Evolutionary conservation across 2,797 vertebrate species (phyloP), one percentile per base, ranked within the genome.

Genomic region (Phyllotis vaccarum): DNA sequence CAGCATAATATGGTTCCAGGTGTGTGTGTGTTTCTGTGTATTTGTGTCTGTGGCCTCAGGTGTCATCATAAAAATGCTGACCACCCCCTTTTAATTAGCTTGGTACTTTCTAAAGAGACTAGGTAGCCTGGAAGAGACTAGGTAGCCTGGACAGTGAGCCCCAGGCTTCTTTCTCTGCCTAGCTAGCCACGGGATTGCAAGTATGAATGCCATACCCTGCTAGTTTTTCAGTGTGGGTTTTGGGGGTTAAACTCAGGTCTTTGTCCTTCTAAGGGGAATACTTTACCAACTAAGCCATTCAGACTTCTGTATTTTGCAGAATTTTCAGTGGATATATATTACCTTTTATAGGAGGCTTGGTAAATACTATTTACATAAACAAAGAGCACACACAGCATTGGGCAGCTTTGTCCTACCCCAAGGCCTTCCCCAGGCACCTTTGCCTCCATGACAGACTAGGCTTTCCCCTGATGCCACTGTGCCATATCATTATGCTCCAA

Each of bases 301-400:
- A 7, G 43, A n/a, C 21, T 56, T 87, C 17, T 52, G 4, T 54
- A n/a, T 75, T 89, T 88, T n/a, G 54, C 40, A 83, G 54, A 17
- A 60, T 75, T 40, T 62, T 81, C 78, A 82, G 0, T 66, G 22
- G 68, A n/a, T 52, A 2, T 27, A 0, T 46, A 31, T 81, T 81
- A 34, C 21, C 40, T 89, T 93, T 86, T 78, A 27, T 34, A 11
- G 78, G 86, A 85, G 13, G 12, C 31, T 31, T 70, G 81, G 49
- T 75, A 29, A 52, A 29, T 72, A 60, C 75, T 86, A 64, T 68
- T 86, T 93, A 14, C 21, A 37, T 90, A 62, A 93, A 79, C 46
- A 56, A 86, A 52, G 68, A 52, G 58, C n/a, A 17, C 40, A 34
- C 24, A 6, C 0, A 0, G 31, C 46, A 43, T 7, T 49, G 43